Evolutionary conservation across 1,140 invertebrate genomes (phyloP).

Genomic region (Hormaphis cornu): DNA sequence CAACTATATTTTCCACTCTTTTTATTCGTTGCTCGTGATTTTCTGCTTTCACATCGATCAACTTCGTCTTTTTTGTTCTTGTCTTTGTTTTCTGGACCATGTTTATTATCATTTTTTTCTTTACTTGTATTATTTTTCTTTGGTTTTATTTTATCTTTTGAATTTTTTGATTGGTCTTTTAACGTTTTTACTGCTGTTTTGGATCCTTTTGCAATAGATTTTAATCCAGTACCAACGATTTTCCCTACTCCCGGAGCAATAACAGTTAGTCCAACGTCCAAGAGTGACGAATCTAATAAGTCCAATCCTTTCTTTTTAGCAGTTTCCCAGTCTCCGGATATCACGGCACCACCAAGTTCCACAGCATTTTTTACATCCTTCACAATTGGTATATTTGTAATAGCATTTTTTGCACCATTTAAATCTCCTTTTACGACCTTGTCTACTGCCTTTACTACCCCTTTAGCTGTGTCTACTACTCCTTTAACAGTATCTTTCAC

Average conservation of each 20-base stretch:
- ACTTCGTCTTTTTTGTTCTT: not conserved
- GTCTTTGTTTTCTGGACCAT: not conserved
- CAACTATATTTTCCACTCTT: not conserved
- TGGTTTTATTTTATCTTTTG: not conserved
- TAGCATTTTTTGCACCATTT: constrained; percentile 17
- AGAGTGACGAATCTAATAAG: not conserved
- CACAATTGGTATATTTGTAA: constrained; percentile 32
- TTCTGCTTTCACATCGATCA: not conserved
- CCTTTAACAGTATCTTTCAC: constrained; percentile 32
- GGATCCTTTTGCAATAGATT: constrained; percentile 7
- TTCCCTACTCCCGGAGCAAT: constrained; percentile 24
- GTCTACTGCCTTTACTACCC: constrained; percentile 18
- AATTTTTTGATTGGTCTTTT: constrained; percentile 2
- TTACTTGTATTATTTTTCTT: constrained; percentile 8
- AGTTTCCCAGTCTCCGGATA: constrained; percentile 31
- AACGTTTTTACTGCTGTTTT: not conserved
- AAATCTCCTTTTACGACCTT: constrained; percentile 33
- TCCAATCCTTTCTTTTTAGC: constrained; percentile 29
- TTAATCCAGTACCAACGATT: constrained; percentile 24
- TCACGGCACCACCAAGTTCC: constrained; percentile 19
- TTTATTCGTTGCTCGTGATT: not conserved
- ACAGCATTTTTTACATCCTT: constrained; percentile 33
- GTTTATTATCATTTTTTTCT: not conserved
- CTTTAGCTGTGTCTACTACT: constrained; percentile 27
- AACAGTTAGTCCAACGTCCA: constrained; percentile 24